phyloP scores from a whole-genome alignment of 1,140 invertebrate genomes.

The Scaptomyza pallida region DNA sequence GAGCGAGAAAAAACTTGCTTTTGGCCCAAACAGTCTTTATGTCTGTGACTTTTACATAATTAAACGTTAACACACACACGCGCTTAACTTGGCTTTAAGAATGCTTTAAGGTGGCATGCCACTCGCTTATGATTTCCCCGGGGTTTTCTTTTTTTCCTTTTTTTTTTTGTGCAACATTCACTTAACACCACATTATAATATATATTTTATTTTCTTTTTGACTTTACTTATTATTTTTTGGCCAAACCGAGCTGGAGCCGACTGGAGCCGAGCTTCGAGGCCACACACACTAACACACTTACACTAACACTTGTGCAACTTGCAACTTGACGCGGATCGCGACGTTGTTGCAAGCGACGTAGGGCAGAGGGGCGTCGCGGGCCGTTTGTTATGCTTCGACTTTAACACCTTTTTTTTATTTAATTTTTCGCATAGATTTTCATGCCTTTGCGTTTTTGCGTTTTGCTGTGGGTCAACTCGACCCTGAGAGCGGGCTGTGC shows the following conservation, averaged over 20 bases:
- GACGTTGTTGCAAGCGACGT: neutral
- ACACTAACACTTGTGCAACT: conserved; percentile 19
- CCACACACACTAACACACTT: conserved; percentile 29
- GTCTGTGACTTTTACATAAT: conserved; percentile 59
- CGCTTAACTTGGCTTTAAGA: conserved; percentile 52
- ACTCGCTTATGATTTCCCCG: conserved; percentile 80
- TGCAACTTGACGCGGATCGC: conserved; percentile 22
- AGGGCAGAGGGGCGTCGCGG: no score
- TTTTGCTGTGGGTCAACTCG: no score
- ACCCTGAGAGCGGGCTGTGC: no score
- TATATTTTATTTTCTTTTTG: neutral
- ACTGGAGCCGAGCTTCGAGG: conserved; percentile 18
- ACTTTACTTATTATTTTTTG: no score
- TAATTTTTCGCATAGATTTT: no score
- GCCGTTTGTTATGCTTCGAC: neutral
- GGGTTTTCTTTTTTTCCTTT: no score
- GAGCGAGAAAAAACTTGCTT: no score
- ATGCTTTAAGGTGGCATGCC: conserved; percentile 59
- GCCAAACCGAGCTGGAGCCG: no score
- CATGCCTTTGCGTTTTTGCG: no score
- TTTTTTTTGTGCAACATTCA: conserved; percentile 41
- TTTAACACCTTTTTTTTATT: neutral
- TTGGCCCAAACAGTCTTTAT: no score
- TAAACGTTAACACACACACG: conserved; percentile 42
- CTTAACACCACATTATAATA: conserved; percentile 68